Evolutionary conservation across 2,113 vertebrate genomes (phyloP).

Genomic region (Nothoprocta perdicaria): DNA sequence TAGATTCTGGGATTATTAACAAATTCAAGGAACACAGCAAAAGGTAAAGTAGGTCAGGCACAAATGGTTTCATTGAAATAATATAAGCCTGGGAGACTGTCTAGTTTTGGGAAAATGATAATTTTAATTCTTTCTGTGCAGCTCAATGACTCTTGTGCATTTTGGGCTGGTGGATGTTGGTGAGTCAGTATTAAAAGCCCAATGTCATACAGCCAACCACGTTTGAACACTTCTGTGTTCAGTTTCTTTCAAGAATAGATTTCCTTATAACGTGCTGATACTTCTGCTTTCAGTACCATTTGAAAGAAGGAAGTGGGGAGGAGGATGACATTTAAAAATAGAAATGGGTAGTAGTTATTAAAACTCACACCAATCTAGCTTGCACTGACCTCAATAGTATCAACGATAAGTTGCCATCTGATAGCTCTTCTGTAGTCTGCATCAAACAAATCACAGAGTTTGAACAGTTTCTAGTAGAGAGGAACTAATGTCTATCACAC

Average conservation of each 20-base stretch:
- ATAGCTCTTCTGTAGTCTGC: neutral
- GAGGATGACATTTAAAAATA: neutral
- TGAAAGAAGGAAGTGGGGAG: constrained; percentile 22
- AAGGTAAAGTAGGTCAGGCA: neutral
- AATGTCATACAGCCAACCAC: neutral
- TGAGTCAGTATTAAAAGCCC: neutral
- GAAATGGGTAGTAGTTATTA: neutral
- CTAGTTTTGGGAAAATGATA: neutral
- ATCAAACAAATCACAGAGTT: neutral
- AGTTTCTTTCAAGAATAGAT: neutral
- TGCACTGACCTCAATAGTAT: neutral
- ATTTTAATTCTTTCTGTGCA: neutral
- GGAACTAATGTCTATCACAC: neutral
- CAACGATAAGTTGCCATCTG: neutral
- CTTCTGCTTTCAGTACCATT: neutral
- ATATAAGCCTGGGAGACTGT: neutral
- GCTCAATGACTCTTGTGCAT: neutral
- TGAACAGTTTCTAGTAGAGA: neutral
- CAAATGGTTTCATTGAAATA: neutral
- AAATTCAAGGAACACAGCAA: neutral
- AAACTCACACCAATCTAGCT: neutral
- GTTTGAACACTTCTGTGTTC: neutral
- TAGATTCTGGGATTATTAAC: neutral
- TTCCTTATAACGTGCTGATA: accelerated
- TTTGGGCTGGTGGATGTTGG: neutral